Conservation (phyloP, 2,888 invertebrate genomes). For the Troides aeacus region DNA sequence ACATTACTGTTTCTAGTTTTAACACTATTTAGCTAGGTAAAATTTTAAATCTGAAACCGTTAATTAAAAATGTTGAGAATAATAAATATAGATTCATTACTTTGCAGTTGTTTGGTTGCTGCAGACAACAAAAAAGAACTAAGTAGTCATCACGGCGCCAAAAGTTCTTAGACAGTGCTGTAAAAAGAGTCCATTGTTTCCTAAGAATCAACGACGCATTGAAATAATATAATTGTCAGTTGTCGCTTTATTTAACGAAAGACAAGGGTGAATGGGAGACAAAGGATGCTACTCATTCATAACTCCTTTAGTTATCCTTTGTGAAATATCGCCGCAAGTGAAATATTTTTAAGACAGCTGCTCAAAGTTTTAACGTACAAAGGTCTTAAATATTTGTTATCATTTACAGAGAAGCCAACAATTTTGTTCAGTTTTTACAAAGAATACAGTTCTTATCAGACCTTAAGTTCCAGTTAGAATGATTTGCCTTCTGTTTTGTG, state of each 20-base stretch:
- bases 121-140: conserved; percentile 7
- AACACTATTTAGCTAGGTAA: too few relatives aligned
- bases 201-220: conserved; percentile 27
- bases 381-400: too few relatives aligned
- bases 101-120: conserved; percentile 3
- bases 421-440: too few relatives aligned
- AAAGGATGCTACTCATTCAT: conserved; percentile 42
- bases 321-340: conserved; percentile 37
- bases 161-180: conserved; percentile 28
- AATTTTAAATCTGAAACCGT: neutral
- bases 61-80: neutral
- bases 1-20: too few relatives aligned
- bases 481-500: too few relatives aligned
- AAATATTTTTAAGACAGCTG: conserved; percentile 34
- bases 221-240: conserved; percentile 36
- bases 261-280: conserved; percentile 40
- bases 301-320: conserved; percentile 40
- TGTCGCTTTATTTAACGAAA: conserved; percentile 35
- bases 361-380: neutral
- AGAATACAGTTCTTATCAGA: too few relatives aligned
- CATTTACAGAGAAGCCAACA: too few relatives aligned
- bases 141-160: conserved; percentile 28
- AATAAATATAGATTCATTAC: neutral
- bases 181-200: conserved; percentile 28
- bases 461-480: too few relatives aligned